These are phyloP conservation scores for Metellina segmentata DNA, from an alignment of 2,888 invertebrate genomes.

Conservation along the genomic window DNA sequence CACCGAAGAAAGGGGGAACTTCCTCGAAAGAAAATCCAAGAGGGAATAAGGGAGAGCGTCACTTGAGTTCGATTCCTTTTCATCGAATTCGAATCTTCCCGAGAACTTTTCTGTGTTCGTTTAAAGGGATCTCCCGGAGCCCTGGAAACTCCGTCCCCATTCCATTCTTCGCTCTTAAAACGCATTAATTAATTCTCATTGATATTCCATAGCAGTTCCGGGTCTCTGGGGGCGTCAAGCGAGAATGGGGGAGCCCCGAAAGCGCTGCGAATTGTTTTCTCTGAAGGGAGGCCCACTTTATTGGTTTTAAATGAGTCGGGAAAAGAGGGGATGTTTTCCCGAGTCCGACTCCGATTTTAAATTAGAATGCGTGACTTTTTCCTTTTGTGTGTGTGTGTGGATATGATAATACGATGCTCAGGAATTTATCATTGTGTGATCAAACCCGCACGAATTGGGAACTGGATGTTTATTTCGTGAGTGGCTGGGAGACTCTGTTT, in stretches of 20 bases:
- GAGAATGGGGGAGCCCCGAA: neutral
- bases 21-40: conserved; percentile 32
- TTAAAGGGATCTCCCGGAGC: conserved; percentile 12
- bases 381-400: conserved; percentile 28
- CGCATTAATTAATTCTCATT: conserved; percentile 61
- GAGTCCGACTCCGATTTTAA: conserved; percentile 37
- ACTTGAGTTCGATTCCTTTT: conserved; percentile 48
- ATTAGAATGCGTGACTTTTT: conserved; percentile 47
- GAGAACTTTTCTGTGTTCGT: conserved; percentile 35
- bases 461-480: conserved; percentile 22
- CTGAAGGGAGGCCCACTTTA: conserved; percentile 24
- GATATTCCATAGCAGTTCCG: conserved; percentile 56
- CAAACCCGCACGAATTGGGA: neutral
- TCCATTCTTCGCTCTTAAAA: conserved; percentile 38
- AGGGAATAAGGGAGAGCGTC: conserved; percentile 34
- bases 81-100: conserved; percentile 34
- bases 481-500: neutral
- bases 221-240: conserved; percentile 5
- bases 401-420: conserved; percentile 38
- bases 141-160: neutral
- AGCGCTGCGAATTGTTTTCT: conserved; percentile 27
- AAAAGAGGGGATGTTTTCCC: neutral
- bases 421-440: conserved; percentile 40
- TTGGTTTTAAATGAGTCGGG: conserved; percentile 55
- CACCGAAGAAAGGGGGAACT: neutral